These are phyloP conservation scores for Apamea sordens DNA, from an alignment of 2,888 invertebrate species.

Conservation along the genomic window DNA sequence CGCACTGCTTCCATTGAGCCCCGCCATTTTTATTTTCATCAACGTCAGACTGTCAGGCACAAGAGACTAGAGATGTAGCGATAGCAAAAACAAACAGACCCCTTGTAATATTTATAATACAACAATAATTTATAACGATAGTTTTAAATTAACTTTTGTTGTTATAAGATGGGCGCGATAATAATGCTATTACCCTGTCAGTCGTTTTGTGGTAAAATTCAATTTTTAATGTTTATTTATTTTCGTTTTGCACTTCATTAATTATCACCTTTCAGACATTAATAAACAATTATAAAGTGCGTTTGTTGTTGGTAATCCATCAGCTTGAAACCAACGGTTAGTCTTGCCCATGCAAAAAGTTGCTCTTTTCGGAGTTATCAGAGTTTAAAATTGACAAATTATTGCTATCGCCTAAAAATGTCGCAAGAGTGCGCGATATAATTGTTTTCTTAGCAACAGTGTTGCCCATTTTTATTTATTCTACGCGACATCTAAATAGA, in stretches of 20 bases:
- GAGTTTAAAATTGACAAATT: neutral
- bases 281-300: constrained; percentile 13
- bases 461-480: neutral
- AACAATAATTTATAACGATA: constrained; percentile 23
- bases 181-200: constrained; percentile 20
- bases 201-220: constrained; percentile 11
- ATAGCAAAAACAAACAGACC: constrained; percentile 27
- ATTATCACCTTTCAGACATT: neutral
- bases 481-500: neutral
- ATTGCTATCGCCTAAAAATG: neutral
- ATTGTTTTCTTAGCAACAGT: no score
- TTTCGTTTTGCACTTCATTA: constrained; percentile 10
- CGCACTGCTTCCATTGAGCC: neutral
- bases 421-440: neutral
- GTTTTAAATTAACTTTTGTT: constrained; percentile 26
- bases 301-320: constrained; percentile 2
- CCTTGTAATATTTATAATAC: constrained; percentile 20
- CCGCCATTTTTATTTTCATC: constrained; percentile 28
- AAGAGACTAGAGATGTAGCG: constrained; percentile 20
- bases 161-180: constrained; percentile 20
- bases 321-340: neutral
- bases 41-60: constrained; percentile 40
- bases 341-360: neutral
- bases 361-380: neutral
- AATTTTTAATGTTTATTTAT: constrained; percentile 5